A percentile compares a stretch with the other conserved stretches of the same genome.
Conservation (phyloP, 1,140 invertebrate species). For the Globodera ellingtonae region DNA sequence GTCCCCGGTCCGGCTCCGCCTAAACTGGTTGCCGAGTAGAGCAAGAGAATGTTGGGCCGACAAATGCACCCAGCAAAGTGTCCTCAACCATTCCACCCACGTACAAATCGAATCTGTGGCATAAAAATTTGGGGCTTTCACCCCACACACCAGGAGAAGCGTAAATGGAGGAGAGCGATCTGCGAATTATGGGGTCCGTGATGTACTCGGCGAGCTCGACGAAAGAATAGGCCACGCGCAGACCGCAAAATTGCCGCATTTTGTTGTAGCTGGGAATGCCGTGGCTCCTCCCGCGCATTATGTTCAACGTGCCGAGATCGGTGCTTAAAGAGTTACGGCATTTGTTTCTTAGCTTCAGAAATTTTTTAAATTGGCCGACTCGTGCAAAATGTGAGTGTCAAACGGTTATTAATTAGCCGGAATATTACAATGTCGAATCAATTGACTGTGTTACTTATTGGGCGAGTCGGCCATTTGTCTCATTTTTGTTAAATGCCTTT, state of each 20-base stretch:
- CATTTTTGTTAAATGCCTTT: neutral
- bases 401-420: too few relatives aligned
- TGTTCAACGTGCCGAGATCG: constrained; percentile 62
- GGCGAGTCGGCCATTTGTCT: neutral
- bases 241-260: constrained; percentile 77
- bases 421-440: too few relatives aligned
- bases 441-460: too few relatives aligned
- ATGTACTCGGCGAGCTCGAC: constrained; percentile 72
- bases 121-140: neutral
- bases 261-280: constrained; percentile 80
- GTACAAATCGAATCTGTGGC: constrained; percentile 83
- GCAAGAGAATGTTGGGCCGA: constrained; percentile 82
- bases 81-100: constrained; percentile 76
- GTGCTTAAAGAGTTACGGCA: constrained; percentile 42
- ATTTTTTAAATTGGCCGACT: constrained; percentile 72
- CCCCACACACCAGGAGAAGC: too few relatives aligned
- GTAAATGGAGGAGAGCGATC: constrained; percentile 42
- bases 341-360: constrained; percentile 78
- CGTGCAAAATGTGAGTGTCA: too few relatives aligned
- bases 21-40: constrained; percentile 93
- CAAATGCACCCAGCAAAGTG: constrained; percentile 66
- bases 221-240: constrained; percentile 74
- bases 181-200: constrained; percentile 53
- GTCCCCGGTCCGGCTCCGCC: constrained; percentile 71
- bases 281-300: constrained; percentile 83